Conservation (phyloP, 2,113 vertebrate genomes). For the Bolborhynchus lineola region DNA sequence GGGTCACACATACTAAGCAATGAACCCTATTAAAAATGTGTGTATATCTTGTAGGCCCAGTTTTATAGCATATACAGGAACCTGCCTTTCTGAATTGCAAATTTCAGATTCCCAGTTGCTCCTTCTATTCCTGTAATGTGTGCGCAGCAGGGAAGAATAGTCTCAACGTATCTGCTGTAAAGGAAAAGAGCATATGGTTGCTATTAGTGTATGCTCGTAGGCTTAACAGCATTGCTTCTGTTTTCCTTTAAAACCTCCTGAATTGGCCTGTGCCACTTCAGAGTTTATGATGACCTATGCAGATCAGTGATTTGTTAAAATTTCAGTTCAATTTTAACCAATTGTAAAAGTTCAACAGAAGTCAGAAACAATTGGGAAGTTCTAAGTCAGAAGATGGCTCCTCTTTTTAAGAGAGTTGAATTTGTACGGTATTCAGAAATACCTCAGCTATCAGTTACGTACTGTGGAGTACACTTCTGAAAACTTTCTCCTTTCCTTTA, state of each 20-base stretch:
- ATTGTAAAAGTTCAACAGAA: neutral
- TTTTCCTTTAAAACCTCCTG: neutral
- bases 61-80: neutral
- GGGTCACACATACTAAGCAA: neutral
- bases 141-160: neutral
- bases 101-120: neutral
- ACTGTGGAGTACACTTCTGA: constrained; percentile 7
- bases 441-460: neutral
- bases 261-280: neutral
- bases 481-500: constrained; percentile 22
- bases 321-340: neutral
- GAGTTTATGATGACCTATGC: neutral
- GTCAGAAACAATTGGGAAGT: neutral
- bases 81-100: neutral
- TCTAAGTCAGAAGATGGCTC: neutral
- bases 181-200: neutral
- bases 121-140: accelerated
- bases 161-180: neutral
- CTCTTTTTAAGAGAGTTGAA: neutral
- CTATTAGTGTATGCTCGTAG: neutral
- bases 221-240: neutral
- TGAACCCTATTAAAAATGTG: neutral
- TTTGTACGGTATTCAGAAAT: neutral
- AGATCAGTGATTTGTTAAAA: neutral
- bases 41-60: neutral